phyloP scores from a whole-genome alignment of 2,888 invertebrate species.

The Andrena trimmerana region DNA sequence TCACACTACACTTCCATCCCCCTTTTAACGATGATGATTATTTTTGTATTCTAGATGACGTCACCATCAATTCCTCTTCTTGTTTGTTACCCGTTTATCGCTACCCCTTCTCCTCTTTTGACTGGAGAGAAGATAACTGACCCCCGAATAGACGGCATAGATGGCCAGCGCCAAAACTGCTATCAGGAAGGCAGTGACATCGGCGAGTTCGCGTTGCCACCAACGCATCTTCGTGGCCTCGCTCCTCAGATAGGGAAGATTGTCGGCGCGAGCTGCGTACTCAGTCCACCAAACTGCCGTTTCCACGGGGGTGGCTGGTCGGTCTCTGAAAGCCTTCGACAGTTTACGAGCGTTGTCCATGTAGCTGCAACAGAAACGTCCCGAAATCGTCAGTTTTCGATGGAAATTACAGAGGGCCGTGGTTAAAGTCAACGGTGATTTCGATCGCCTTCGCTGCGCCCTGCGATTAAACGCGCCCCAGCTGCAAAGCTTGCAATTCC shows the following conservation, averaged over 20 bases:
- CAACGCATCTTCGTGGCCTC: constrained; percentile 44
- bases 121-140: constrained; percentile 28
- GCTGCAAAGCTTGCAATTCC: neutral
- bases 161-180: constrained; percentile 22
- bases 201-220: constrained; percentile 81
- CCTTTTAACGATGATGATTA: neutral
- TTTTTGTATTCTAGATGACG: neutral
- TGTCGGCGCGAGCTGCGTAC: constrained; percentile 87
- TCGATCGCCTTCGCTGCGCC: neutral
- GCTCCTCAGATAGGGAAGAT: constrained; percentile 72
- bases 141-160: constrained; percentile 36
- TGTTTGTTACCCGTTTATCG: neutral
- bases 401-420: neutral
- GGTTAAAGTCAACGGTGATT: neutral
- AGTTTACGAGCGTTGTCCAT: constrained; percentile 86
- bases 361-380: constrained; percentile 84
- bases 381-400: neutral
- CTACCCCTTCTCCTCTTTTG: neutral
- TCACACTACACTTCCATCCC: neutral
- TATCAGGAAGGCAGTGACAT: constrained; percentile 59
- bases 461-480: neutral
- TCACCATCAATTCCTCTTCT: constrained; percentile 54
- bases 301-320: constrained; percentile 87
- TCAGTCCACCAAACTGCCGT: constrained; percentile 89
- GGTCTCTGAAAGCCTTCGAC: constrained; percentile 87